Evolutionary conservation across 2,888 invertebrate genomes (phyloP).

Genomic region (Pristionchus maxplancki): DNA sequence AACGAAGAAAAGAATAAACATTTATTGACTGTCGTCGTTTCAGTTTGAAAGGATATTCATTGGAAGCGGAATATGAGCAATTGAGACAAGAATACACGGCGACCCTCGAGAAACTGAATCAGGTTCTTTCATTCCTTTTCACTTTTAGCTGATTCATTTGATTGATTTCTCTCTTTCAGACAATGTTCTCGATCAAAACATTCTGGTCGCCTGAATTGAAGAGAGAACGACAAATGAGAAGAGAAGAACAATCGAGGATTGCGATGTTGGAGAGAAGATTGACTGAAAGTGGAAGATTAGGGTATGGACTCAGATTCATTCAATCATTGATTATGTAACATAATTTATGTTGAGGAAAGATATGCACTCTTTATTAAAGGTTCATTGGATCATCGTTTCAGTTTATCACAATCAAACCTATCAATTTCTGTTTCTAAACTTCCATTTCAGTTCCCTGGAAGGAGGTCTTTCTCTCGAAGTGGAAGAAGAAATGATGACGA

Average conservation of each 20-base stretch:
- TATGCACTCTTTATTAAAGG: too few species aligned
- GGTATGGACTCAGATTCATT: not conserved
- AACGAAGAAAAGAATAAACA: conserved; percentile 53
- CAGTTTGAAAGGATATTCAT: conserved; percentile 36
- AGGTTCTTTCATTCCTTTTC: conserved; percentile 50
- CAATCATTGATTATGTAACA: not conserved
- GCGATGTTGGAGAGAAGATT: conserved; percentile 48
- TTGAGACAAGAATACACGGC: conserved; percentile 63
- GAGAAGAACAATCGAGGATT: conserved; percentile 58
- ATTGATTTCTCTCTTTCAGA: conserved; percentile 87
- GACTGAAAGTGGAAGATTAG: conserved; percentile 25
- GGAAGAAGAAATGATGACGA: conserved; percentile 23
- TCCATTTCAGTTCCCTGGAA: conserved; percentile 24
- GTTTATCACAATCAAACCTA: too few species aligned
- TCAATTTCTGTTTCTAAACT: not conserved
- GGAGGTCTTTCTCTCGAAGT: conserved; percentile 26
- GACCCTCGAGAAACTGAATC: conserved; percentile 72
- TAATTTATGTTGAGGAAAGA: too few species aligned
- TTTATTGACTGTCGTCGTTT: conserved; percentile 52
- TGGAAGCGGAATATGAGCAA: conserved; percentile 37
- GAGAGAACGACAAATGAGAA: conserved; percentile 71
- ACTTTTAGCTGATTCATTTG: conserved; percentile 77
- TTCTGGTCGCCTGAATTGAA: conserved; percentile 99
- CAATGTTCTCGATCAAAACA: conserved; percentile 99
- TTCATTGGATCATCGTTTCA: too few species aligned